These are phyloP conservation scores for Chloropsis cyanopogon DNA, from an alignment of 2,113 vertebrate species.

Conservation along the genomic window DNA sequence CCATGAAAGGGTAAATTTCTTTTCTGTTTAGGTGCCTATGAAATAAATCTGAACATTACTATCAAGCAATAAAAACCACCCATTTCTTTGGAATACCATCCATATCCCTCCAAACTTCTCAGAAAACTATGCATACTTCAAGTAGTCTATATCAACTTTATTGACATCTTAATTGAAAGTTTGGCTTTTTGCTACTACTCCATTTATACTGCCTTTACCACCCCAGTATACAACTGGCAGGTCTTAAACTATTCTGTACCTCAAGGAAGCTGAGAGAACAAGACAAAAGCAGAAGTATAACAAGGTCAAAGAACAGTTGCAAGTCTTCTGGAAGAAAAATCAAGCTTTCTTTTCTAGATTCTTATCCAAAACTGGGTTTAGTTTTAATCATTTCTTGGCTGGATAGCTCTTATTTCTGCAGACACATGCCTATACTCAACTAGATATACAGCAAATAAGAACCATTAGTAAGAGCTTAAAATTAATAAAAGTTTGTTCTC, in stretches of 20 bases:
- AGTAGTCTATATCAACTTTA: neutral
- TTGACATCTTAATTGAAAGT: neutral
- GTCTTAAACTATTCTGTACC: neutral
- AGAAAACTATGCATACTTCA: neutral
- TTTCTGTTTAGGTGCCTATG: neutral
- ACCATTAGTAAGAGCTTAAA: neutral
- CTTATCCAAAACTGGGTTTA: neutral
- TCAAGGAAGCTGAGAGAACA: neutral
- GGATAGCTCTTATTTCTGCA: neutral
- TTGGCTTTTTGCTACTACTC: neutral
- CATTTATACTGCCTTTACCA: neutral
- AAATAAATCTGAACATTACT: neutral
- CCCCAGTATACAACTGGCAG: neutral
- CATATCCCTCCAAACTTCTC: neutral
- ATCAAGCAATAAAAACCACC: neutral
- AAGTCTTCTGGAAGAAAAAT: neutral
- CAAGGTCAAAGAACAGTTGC: neutral
- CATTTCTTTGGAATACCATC: neutral
- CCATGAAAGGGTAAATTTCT: neutral
- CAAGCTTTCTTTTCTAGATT: neutral
- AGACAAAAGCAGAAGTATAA: neutral
- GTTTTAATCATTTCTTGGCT: neutral
- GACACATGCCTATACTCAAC: neutral
- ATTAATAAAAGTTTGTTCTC: neutral
- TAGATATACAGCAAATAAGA: neutral